Conservation (phyloP, 2,113 vertebrate genomes). For the Sigmodon hispidus region DNA sequence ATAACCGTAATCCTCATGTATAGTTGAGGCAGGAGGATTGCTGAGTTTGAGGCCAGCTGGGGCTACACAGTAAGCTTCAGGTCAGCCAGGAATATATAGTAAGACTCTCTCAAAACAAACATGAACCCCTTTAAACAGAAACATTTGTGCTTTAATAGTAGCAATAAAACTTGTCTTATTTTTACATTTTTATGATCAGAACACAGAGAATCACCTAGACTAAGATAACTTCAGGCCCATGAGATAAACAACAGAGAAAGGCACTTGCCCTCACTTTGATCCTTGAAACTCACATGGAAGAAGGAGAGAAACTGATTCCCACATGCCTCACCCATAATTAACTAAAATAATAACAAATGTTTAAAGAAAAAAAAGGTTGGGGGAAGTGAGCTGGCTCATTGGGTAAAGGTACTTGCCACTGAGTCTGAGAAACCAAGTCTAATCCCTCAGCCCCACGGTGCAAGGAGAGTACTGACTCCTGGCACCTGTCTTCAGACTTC, state of each 20-base stretch:
- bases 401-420: neutral
- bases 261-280: neutral
- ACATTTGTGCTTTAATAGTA: constrained; percentile 8
- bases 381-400: neutral
- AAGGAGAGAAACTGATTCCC: neutral
- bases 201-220: constrained; percentile 33
- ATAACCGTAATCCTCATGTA: neutral
- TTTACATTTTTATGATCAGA: neutral
- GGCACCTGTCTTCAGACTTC: neutral
- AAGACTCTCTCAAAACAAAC: neutral
- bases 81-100: neutral
- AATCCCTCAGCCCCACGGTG: neutral
- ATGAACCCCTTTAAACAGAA: neutral
- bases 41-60: neutral
- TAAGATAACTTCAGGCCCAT: neutral
- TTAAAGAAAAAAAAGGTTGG: neutral
- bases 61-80: neutral
- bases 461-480: neutral
- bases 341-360: neutral
- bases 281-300: neutral
- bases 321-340: neutral
- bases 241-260: neutral
- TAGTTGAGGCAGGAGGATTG: neutral
- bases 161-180: neutral
- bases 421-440: neutral